Base-by-base conservation (phyloP, 2,888 invertebrate genomes). In the Diaperis boleti region DNA sequence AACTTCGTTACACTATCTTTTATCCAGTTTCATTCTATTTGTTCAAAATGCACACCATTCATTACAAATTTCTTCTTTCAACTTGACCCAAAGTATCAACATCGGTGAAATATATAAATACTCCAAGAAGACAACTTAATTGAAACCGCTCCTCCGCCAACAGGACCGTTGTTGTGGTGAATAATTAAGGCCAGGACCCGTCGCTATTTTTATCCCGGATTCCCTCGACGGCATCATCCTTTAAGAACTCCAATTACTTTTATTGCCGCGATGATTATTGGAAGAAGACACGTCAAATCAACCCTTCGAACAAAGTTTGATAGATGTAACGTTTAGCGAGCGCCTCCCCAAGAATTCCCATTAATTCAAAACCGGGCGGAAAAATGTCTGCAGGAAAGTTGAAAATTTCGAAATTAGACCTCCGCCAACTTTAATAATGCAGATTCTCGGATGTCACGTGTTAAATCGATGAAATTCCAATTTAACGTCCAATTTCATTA, bases 381-480 rank as follows among this genome's bases (percentile, higher is more conserved):
- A 62, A 62, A 62, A 62, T 50, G 62, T 62, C 62, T 56, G 26
- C 41, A 39, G 22, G 7, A 42, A 56, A 45, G 44, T 56, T 44
- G 52, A 60, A 60, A 52, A 33, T 60, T 60, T 60, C 29, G 8
- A 60, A 60, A 59, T 59, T 59, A 59, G 50, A n/a, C 57, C 14
- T 37, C 45, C 44, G 15, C 42, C 50, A 59, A 62, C 44, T 72
- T 73, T 72, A 72, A 74, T 74, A 74, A 74, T 70, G 69, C 69
- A 69, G 69, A 72, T 71, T 72, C 71, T 69, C 69, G 66, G 57
- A 69, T 69, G 72, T 68, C 73, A 72, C 70, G 69, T 69, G 72
- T 62, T 65, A 67, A 74, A 76, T 74, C 74, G 73, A 76, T 76
- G 76, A 74, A 76, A 76, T 76, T 74, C 76, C 73, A 76, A 76